Evolutionary conservation across 2,797 vertebrate species (phyloP).

Genomic region (Sebastes hopkinsi): DNA sequence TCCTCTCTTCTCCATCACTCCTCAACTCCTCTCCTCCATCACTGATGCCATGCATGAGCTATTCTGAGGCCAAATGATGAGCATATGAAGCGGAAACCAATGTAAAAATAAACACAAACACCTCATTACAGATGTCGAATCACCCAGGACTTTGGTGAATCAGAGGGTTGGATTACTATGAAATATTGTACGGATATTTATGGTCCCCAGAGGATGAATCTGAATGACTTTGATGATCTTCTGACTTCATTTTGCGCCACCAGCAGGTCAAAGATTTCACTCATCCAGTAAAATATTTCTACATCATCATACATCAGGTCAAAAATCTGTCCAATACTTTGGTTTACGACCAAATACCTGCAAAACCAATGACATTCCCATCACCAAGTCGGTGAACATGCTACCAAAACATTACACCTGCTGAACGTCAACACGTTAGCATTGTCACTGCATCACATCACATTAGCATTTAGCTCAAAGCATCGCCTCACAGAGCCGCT

Average conservation of each 20-base stretch:
- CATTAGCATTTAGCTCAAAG: background rate
- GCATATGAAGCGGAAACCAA: slow-evolving; percentile 30
- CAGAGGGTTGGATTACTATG: background rate
- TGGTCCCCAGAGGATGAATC: background rate
- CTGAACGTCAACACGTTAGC: background rate
- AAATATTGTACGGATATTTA: background rate
- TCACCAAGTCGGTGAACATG: background rate
- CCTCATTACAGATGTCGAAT: background rate
- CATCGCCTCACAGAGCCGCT: background rate
- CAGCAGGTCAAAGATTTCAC: background rate
- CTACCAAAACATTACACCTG: background rate
- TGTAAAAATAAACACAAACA: background rate
- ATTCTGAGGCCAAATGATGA: slow-evolving; percentile 21
- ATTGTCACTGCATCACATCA: background rate
- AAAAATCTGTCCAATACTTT: background rate
- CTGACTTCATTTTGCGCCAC: background rate
- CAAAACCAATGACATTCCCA: background rate
- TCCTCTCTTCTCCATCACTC: slow-evolving; percentile 42
- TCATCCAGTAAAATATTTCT: background rate
- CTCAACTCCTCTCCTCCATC: slow-evolving; percentile 42
- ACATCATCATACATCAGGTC: too few relatives aligned
- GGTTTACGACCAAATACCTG: background rate
- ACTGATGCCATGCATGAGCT: slow-evolving; percentile 50
- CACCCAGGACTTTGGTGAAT: background rate
- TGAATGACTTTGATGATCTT: background rate